phyloP scores from a whole-genome alignment of 1,140 invertebrate species.

The Cotesia typhae region DNA sequence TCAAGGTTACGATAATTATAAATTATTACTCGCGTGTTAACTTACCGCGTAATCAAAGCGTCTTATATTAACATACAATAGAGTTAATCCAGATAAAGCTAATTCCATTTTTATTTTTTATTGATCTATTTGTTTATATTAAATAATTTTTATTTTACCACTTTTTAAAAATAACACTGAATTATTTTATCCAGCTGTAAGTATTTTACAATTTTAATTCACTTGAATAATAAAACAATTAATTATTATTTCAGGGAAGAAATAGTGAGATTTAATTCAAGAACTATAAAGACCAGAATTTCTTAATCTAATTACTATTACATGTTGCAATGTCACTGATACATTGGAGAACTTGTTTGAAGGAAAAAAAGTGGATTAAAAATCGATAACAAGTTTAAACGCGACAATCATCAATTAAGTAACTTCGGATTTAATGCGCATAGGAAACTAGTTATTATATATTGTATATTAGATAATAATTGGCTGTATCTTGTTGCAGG shows the following conservation, averaged over 20 bases:
- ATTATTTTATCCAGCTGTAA: too few species aligned
- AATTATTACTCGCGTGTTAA: conserved; percentile 11
- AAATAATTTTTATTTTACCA: neutral
- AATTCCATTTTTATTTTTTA: conserved; percentile 40
- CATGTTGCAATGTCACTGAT: conserved; percentile 31
- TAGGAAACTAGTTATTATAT: too few species aligned
- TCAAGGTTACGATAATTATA: too few species aligned
- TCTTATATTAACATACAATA: conserved; percentile 38
- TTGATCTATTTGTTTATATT: neutral
- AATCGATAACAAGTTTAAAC: neutral
- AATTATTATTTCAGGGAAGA: neutral
- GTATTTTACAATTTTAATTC: too few species aligned
- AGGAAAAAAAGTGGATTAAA: conserved; percentile 22
- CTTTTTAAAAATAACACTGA: neutral
- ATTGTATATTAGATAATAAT: too few species aligned
- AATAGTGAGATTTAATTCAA: neutral
- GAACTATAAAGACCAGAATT: neutral
- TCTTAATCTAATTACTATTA: neutral
- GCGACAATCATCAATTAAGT: too few species aligned
- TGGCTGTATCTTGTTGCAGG: too few species aligned
- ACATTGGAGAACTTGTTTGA: conserved; percentile 19
- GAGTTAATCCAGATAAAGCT: conserved; percentile 36
- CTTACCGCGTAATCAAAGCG: conserved; percentile 38
- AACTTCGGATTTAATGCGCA: too few species aligned
- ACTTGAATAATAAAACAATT: neutral